These are phyloP conservation scores for Ichneumoninae sp. DNA, from an alignment of 2,888 invertebrate genomes.

Conservation along the genomic window DNA sequence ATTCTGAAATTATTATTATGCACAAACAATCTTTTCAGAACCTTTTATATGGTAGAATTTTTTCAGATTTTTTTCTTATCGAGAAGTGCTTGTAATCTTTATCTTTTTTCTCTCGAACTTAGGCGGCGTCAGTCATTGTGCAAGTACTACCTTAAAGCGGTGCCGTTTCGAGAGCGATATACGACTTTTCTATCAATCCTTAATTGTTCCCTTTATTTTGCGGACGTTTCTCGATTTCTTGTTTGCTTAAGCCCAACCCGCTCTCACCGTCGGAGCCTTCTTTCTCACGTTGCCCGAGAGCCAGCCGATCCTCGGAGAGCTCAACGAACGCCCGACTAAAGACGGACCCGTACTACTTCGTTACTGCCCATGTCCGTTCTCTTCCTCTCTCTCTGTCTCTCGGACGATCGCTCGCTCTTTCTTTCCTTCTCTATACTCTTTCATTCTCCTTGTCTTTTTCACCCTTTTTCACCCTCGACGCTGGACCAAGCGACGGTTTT, in stretches of 20 bases:
- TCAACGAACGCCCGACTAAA: slow-evolving; percentile 66
- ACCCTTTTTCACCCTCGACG: slow-evolving; percentile 61
- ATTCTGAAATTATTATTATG: too few species aligned
- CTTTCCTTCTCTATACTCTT: slow-evolving; percentile 55
- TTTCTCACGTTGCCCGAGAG: slow-evolving; percentile 52
- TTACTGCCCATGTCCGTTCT: slow-evolving; percentile 59
- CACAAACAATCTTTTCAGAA: too few species aligned
- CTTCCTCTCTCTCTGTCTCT: neutral
- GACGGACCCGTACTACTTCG: slow-evolving; percentile 61
- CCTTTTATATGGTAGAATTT: too few species aligned
- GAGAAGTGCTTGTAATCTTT: too few species aligned
- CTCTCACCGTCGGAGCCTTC: slow-evolving; percentile 40
- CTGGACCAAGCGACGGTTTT: slow-evolving; percentile 68
- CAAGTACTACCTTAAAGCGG: slow-evolving; percentile 12
- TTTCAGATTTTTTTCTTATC: too few species aligned
- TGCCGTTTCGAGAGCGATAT: slow-evolving; percentile 62
- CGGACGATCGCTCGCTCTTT: slow-evolving; percentile 20
- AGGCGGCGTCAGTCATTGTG: too few species aligned
- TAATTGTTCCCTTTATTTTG: slow-evolving; percentile 76
- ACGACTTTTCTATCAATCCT: slow-evolving; percentile 65
- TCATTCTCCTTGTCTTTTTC: slow-evolving; percentile 42
- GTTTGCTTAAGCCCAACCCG: slow-evolving; percentile 62
- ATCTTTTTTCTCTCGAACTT: too few species aligned
- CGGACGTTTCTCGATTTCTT: slow-evolving; percentile 65
- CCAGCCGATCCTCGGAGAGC: slow-evolving; percentile 47